Evolutionary conservation across 1,140 invertebrate genomes (phyloP), one percentile per base, ranked within the genome.

Genomic region (Drosophila nigromelanica): DNA sequence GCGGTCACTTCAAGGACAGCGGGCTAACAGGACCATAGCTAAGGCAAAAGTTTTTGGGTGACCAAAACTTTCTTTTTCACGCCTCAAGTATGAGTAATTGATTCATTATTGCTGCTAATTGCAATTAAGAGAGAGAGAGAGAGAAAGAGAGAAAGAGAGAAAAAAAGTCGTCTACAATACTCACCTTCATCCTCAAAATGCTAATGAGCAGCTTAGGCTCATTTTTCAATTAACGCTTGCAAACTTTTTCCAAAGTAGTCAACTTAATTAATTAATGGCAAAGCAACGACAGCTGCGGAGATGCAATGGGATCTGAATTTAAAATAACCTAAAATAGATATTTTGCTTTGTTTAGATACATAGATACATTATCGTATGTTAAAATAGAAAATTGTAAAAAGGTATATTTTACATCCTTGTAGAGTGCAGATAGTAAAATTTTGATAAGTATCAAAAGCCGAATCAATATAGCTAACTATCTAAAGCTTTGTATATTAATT

Each of bases 11-110:
- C 48, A 86, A 89, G 85, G 85, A 76, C 85, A 78, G 37, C 30
- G 12, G 30, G 43, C 33, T 42, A 39, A 18, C 39, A n/a, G 11
- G 47, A 35, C 6, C 27, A 7, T 30, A 39, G 42, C 21, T 21
- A 24, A 55, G 30, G 73, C 69, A 61, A 66, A 86, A 86, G 64
- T 87, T 87, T 87, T 58, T 51, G 40, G 55, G 47, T 47, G 67
- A 56, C 67, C 39, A 24, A 74, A 87, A 89, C 85, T 89, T 89
- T 89, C 72, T 35, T 69, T 76, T 86, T 86, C 68, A 81, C 78
- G 68, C 82, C 80, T 76, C 75, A 85, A 86, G 87, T 87, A 76
- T 89, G 87, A 83, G 87, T 90, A 90, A 90, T 90, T 90, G 89
- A 90, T 83, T 80, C 80, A 78, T 80, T 77, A 77, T 64, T 76